A percentile compares a stretch with the other conserved stretches of the same genome.
Conservation (phyloP, 2,797 vertebrate genomes). For the Morelia viridis region DNA sequence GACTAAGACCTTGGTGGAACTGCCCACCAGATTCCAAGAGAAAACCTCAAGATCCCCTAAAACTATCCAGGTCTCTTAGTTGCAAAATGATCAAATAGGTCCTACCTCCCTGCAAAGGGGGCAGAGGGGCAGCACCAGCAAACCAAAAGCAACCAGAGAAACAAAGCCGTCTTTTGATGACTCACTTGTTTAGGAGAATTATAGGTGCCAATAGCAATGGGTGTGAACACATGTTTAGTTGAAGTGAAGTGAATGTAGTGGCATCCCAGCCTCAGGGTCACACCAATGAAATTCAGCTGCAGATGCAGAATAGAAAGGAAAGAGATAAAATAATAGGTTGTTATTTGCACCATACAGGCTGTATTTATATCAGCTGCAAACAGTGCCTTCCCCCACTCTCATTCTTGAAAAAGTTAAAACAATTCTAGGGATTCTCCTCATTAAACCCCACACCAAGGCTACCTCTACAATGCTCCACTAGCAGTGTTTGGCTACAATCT, state of each 20-base stretch:
- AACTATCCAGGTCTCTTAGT: neutral
- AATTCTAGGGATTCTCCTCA: neutral
- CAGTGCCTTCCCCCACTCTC: neutral
- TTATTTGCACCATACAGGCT: neutral
- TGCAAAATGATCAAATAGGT: neutral
- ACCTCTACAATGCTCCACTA: neutral
- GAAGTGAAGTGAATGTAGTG: slow-evolving; percentile 82
- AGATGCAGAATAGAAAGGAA: slow-evolving; percentile 39
- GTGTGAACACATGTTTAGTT: slow-evolving; percentile 78
- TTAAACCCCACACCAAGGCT: neutral
- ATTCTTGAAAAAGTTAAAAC: neutral
- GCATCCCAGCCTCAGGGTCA: slow-evolving; percentile 77
- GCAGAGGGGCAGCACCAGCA: neutral
- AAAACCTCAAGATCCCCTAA: neutral
- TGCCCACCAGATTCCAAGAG: neutral
- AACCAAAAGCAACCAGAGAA: neutral
- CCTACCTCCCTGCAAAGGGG: neutral
- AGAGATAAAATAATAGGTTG: neutral
- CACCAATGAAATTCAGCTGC: slow-evolving; percentile 86
- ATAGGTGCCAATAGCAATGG: slow-evolving; percentile 77
- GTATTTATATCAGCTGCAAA: neutral
- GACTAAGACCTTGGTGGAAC: neutral
- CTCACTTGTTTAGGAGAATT: slow-evolving; percentile 87
- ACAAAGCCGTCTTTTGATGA: neutral
- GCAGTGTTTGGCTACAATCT: slow-evolving; percentile 18